phyloP scores from a whole-genome alignment of 2,888 invertebrate species.

The Kuschelorhynchus macadamiae region DNA sequence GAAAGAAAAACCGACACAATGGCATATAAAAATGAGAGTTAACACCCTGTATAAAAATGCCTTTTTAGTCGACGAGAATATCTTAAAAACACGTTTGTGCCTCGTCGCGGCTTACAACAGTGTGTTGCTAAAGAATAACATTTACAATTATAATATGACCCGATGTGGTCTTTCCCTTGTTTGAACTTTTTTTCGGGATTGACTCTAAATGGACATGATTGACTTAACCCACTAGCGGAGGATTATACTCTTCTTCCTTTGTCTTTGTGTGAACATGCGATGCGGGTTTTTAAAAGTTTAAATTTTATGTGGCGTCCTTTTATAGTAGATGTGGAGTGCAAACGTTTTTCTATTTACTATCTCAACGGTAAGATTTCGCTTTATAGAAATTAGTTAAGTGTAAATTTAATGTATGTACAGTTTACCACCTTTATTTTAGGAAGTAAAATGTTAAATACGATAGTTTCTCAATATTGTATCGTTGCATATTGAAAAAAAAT shows the following conservation, averaged over 20 bases:
- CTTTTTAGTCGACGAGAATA: conserved; percentile 31
- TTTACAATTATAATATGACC: conserved; percentile 44
- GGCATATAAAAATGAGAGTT: conserved; percentile 38
- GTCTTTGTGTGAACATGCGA: background rate
- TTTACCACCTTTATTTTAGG: no score
- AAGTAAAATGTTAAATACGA: no score
- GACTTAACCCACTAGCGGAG: conserved; percentile 18
- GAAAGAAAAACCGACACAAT: conserved; percentile 39
- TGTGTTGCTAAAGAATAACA: conserved; percentile 38
- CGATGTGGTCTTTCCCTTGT: conserved; percentile 36
- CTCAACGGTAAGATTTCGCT: no score
- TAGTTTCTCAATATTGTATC: no score
- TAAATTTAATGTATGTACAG: no score
- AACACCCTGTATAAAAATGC: conserved; percentile 48
- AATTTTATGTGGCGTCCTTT: background rate
- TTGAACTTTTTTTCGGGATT: conserved; percentile 39
- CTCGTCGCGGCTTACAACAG: conserved; percentile 18
- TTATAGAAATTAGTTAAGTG: no score
- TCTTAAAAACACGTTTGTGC: conserved; percentile 42
- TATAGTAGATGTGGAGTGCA: no score
- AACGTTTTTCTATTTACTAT: no score
- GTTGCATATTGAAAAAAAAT: no score
- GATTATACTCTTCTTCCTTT: background rate
- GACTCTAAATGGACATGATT: conserved; percentile 32
- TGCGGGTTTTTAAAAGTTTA: background rate